Evolutionary conservation across 2,888 invertebrate species (phyloP).

Genomic region (Drosophila meridionalis): DNA sequence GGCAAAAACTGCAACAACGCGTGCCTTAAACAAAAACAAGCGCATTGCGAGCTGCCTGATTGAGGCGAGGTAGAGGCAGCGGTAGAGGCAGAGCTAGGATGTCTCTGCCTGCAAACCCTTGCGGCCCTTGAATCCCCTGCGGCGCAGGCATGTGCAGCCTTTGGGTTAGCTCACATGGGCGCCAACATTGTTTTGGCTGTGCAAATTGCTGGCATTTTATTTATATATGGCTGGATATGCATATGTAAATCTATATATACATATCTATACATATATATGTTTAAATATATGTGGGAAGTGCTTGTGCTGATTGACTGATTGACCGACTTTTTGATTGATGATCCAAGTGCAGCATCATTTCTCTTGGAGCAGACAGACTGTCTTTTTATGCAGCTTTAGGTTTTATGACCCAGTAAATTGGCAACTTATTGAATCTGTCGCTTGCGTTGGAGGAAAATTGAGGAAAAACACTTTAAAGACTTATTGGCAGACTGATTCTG

Average conservation of each 20-base stretch:
- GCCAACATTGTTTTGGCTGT: conserved; percentile 35
- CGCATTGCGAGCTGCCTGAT: conserved; percentile 35
- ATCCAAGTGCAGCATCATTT: neutral
- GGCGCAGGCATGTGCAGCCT: conserved; percentile 7
- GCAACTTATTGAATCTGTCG: neutral
- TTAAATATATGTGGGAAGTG: neutral
- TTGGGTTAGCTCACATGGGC: neutral
- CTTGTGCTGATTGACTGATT: conserved; percentile 1
- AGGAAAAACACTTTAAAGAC: neutral
- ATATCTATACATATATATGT: neutral
- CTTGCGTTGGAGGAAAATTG: neutral
- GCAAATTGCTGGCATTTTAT: conserved; percentile 31
- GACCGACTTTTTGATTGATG: conserved; percentile 1
- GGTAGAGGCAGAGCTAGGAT: neutral
- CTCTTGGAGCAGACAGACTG: no score
- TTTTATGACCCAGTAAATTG: neutral
- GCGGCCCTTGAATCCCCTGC: neutral
- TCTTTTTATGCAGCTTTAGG: neutral
- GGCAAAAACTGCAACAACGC: conserved; percentile 28
- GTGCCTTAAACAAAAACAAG: conserved; percentile 31
- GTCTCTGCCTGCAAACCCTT: neutral
- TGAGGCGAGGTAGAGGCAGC: neutral
- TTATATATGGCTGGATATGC: neutral
- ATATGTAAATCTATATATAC: neutral
- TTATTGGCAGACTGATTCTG: no score